Conservation (phyloP, 1,140 invertebrate species). For the Hyles vespertilio region DNA sequence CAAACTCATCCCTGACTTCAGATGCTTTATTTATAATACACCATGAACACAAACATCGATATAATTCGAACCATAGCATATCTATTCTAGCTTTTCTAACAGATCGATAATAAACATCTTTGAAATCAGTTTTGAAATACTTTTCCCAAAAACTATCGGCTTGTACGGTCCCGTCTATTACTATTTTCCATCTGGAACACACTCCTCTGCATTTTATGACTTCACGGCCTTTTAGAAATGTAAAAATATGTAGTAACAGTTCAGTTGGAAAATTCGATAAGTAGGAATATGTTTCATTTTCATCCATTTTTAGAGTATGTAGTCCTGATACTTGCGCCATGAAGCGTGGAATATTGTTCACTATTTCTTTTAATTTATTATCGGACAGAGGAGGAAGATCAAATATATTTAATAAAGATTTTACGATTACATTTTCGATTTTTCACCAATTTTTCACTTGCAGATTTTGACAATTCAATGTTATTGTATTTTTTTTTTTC, state of each 20-base stretch:
- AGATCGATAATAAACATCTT: conserved; percentile 23
- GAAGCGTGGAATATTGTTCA: too few relatives aligned
- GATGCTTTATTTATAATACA: conserved; percentile 26
- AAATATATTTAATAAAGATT: too few relatives aligned
- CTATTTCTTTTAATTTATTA: too few relatives aligned
- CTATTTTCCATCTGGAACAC: conserved; percentile 37
- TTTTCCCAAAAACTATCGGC: conserved; percentile 37
- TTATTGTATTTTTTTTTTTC: too few relatives aligned
- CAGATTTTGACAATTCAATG: too few relatives aligned
- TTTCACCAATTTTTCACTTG: too few relatives aligned
- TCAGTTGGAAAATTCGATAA: conserved; percentile 1
- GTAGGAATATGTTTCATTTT: neutral
- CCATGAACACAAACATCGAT: conserved; percentile 46
- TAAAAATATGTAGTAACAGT: conserved; percentile 4
- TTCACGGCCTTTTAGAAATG: conserved; percentile 31
- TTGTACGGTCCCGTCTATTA: conserved; percentile 35
- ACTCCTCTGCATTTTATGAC: conserved; percentile 42
- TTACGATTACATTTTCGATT: too few relatives aligned
- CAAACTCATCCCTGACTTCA: conserved; percentile 40
- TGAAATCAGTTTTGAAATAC: conserved; percentile 41
- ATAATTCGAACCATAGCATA: conserved; percentile 37
- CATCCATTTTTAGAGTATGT: neutral
- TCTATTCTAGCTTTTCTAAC: conserved; percentile 26
- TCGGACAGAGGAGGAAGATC: too few relatives aligned
- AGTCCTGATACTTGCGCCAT: neutral